phyloP scores from a whole-genome alignment of 2,888 invertebrate genomes.

The Eristalis pertinax region DNA sequence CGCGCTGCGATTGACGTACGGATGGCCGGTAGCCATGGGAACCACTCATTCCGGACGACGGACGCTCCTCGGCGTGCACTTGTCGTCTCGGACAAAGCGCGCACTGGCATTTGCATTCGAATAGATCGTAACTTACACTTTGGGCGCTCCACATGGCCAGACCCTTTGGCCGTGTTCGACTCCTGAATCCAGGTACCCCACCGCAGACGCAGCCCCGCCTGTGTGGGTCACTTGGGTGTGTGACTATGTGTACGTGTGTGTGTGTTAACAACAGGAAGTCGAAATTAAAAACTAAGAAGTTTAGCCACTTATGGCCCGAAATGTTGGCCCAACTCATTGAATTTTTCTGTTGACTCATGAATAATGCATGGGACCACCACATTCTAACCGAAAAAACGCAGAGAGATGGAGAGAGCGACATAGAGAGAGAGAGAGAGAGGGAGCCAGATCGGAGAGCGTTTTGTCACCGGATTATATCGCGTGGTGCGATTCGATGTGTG shows the following conservation, averaged over 20 bases:
- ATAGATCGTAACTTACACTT: constrained; percentile 49
- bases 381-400: neutral
- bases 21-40: constrained; percentile 30
- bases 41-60: neutral
- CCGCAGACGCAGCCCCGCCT: neutral
- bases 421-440: neutral
- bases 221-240: neutral
- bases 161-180: neutral
- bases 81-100: constrained; percentile 15
- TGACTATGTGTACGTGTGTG: too few species aligned
- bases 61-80: constrained; percentile 13
- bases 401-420: neutral
- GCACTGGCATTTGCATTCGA: constrained; percentile 33
- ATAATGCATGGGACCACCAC: constrained; percentile 26
- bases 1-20: constrained; percentile 19
- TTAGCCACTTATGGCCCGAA: constrained; percentile 40
- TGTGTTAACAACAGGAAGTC: constrained; percentile 30
- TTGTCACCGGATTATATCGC: constrained; percentile 24
- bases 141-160: neutral
- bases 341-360: constrained; percentile 44
- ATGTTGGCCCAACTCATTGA: constrained; percentile 50
- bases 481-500: constrained; percentile 8
- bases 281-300: constrained; percentile 36
- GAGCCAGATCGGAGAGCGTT: neutral
- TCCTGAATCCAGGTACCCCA: neutral